Evolutionary conservation across 2,797 vertebrate genomes (phyloP).

Genomic region (Chrysocyon brachyurus): DNA sequence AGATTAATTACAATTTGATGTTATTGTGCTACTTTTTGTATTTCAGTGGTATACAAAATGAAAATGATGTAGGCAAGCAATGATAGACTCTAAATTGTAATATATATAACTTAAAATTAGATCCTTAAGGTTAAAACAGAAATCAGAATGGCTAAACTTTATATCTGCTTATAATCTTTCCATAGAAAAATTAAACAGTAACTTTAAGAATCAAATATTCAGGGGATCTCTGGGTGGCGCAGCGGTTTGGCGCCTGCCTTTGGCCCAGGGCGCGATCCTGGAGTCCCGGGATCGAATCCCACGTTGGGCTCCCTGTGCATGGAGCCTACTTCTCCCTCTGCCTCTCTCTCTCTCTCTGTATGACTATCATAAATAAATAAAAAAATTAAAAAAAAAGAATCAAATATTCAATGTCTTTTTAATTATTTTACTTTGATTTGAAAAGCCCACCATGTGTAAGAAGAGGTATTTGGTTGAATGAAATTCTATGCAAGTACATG

Average conservation of each 20-base stretch:
- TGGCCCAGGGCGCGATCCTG: too few relatives aligned
- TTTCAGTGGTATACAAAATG: not conserved
- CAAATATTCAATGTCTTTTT: not conserved
- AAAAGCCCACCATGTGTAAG: not conserved
- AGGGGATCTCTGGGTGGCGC: too few relatives aligned
- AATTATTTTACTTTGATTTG: not conserved
- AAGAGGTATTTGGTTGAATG: not conserved
- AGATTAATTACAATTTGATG: not conserved
- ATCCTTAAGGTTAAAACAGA: not conserved
- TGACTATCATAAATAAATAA: too few relatives aligned
- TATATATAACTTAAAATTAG: not conserved
- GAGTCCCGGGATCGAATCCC: too few relatives aligned
- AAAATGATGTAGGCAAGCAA: not conserved
- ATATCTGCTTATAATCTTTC: not conserved
- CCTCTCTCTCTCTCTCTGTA: too few relatives aligned
- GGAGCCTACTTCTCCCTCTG: too few relatives aligned
- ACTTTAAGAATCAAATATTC: not conserved
- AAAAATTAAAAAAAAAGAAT: not conserved
- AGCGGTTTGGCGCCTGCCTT: too few relatives aligned
- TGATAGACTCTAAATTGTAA: not conserved
- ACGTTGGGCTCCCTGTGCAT: too few relatives aligned
- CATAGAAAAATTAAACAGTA: not conserved
- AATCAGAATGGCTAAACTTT: not conserved
- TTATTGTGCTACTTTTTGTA: not conserved
- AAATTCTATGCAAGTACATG: not conserved